Base-by-base conservation (phyloP, 1,140 invertebrate species). In the Drosophila quadrilineata region DNA sequence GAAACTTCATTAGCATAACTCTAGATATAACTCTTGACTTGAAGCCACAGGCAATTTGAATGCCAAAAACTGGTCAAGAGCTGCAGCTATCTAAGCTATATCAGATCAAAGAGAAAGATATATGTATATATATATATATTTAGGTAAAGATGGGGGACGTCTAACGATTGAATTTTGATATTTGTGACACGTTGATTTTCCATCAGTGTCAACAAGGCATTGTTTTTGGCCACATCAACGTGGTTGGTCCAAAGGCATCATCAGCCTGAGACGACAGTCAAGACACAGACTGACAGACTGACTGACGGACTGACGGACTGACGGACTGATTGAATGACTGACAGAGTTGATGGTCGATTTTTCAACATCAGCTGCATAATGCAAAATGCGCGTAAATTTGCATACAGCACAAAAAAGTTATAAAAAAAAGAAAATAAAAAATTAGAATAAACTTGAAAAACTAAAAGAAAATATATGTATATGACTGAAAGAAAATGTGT, bases 201-300 rank as follows among this genome's bases (percentile, higher is more conserved):
- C 77, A 85, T 85, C 77, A 84, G 77, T 84, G 77, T 84, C 77
- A 84, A 84, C 77, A 84, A 85, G 79, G 77, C 77, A 84, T 84
- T 84, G 77, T 85, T 84, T n/a, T n/a, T 41, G 59, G 59, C 54
- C 31, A 66, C 74, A 66, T 85, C 77, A 85, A 77, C 77, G 79
- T 77, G 77, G 77, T 85, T 84, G 77, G 77, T 84, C 77, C 65
- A n/a, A n/a, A n/a, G n/a, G n/a, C n/a, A 28, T 60, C 43, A 33
- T 53, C 53, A 35, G 33, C 48, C 24, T 50, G 33, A 35, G 16
- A 31, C 52, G 41, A 45, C 28, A 36, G 59, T 2, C 3, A 43
- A 43, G 56, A 29, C 5, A 9, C 65, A 46, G 45, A 71, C 68
- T 71, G 68, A 75, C 56, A 65, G 72, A 52, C 73, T 65, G 50